Percentiles rank a stretch among this genome's conserved stretches.
phyloP scores from a whole-genome alignment of 2,888 invertebrate genomes.

The Hoplodrina ambigua region DNA sequence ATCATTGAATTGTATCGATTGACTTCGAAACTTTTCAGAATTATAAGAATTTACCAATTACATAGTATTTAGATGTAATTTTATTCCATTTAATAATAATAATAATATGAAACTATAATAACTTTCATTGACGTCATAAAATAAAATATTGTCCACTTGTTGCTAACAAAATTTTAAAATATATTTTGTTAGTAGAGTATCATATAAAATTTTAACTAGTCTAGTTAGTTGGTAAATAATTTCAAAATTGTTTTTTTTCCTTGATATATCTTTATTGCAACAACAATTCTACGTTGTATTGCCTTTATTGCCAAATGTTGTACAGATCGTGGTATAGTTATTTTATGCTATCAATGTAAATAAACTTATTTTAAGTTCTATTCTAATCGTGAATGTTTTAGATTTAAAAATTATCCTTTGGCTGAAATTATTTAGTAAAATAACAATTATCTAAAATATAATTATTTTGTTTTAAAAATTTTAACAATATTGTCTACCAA shows the following conservation, averaged over 20 bases:
- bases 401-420: conserved; percentile 43
- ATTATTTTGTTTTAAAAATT: conserved; percentile 49
- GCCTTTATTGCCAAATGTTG: conserved; percentile 74
- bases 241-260: conserved; percentile 60
- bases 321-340: conserved; percentile 71
- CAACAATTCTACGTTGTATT: conserved; percentile 65
- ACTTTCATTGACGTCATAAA: conserved; percentile 66
- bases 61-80: conserved; percentile 68
- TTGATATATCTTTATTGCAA: conserved; percentile 53
- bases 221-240: conserved; percentile 62
- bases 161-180: conserved; percentile 53
- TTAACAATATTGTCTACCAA: conserved; percentile 53
- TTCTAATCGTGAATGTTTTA: conserved; percentile 53
- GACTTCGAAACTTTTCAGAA: conserved; percentile 49
- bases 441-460: conserved; percentile 34
- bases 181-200: conserved; percentile 59
- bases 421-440: conserved; percentile 41
- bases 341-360: conserved; percentile 74
- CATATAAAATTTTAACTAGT: conserved; percentile 59
- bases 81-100: conserved; percentile 69
- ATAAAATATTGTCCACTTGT: conserved; percentile 71
- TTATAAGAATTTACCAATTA: conserved; percentile 68
- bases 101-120: conserved; percentile 60
- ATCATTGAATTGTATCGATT: conserved; percentile 42
- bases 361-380: conserved; percentile 66